A percentile compares a stretch with the other conserved stretches of the same genome.
phyloP scores from a whole-genome alignment of 1,140 invertebrate genomes.

The Dolichoris vasculosae region DNA sequence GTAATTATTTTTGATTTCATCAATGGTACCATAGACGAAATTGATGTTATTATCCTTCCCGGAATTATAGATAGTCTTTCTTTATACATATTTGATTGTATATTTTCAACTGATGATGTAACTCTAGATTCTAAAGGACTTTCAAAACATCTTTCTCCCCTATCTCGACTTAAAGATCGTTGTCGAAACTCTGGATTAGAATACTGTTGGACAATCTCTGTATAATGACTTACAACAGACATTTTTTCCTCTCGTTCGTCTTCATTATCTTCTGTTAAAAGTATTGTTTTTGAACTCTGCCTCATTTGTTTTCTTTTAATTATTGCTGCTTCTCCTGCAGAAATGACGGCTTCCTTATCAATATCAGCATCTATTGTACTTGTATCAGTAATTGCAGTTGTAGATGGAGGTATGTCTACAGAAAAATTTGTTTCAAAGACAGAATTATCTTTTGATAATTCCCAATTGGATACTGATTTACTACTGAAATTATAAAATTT shows the following conservation, averaged over 20 bases:
- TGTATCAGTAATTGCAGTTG: neutral
- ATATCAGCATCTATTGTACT: conserved; percentile 63
- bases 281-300: conserved; percentile 66
- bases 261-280: conserved; percentile 74
- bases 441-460: neutral
- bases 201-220: conserved; percentile 79
- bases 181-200: conserved; percentile 37
- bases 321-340: conserved; percentile 69
- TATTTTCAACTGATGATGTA: neutral
- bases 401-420: neutral
- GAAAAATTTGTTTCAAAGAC: neutral
- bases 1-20: conserved; percentile 41
- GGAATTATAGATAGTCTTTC: conserved; percentile 7
- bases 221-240: conserved; percentile 85
- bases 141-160: conserved; percentile 21
- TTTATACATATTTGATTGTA: neutral
- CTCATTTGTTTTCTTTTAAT: conserved; percentile 67
- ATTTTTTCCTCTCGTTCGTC: conserved; percentile 78
- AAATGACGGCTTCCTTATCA: conserved; percentile 64
- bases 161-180: conserved; percentile 44
- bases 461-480: conserved; percentile 11
- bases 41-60: conserved; percentile 27
- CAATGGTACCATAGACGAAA: neutral
- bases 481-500: conserved; percentile 24
- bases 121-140: conserved; percentile 23